Evolutionary conservation across 2,113 vertebrate genomes (phyloP).

Genomic region (Bos javanicus): DNA sequence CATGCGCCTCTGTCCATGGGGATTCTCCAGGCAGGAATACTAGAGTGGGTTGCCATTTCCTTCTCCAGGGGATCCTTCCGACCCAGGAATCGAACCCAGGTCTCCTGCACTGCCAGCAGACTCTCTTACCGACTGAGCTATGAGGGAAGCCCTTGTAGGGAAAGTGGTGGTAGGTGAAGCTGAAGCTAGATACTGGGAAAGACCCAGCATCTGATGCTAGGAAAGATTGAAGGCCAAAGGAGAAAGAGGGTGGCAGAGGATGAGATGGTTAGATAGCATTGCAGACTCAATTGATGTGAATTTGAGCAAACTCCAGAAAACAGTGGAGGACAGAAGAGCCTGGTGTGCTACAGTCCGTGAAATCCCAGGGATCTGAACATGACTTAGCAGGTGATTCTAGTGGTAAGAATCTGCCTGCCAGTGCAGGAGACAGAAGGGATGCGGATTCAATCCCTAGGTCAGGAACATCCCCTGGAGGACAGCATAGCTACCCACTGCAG

Average conservation of each 20-base stretch:
- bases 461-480: background rate
- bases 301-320: background rate
- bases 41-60: background rate
- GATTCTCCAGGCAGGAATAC: background rate
- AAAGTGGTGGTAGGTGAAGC: background rate
- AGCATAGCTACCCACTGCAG: background rate
- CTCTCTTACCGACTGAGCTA: background rate
- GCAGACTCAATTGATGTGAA: background rate
- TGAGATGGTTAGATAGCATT: background rate
- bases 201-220: background rate
- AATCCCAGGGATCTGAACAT: background rate
- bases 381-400: background rate
- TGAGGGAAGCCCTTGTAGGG: background rate
- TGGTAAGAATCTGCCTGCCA: background rate
- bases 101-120: background rate
- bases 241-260: background rate
- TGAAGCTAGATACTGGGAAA: background rate
- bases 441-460: background rate
- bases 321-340: background rate
- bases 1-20: background rate
- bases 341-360: background rate
- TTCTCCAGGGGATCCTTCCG: background rate
- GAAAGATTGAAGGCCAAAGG: background rate
- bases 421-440: background rate
- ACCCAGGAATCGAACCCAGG: background rate